Evolutionary conservation across 2,113 vertebrate genomes (phyloP), one percentile per base, ranked within the genome.

Genomic region (Scopus umbretta): DNA sequence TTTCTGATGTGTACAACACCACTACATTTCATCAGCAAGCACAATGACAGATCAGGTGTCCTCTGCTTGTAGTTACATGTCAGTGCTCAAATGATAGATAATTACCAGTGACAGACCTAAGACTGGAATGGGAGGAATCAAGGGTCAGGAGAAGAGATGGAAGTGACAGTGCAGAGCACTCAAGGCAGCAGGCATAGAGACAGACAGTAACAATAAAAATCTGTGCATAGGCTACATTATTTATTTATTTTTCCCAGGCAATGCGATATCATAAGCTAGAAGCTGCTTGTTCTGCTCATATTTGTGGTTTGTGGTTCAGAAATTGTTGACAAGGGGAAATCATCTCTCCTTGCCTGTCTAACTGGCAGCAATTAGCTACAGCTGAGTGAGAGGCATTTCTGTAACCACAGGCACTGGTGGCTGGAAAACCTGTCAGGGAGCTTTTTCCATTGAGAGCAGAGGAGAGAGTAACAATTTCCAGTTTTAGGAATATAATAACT

Each of bases 81-180:
- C 92, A 91, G 49, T 62, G 52, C 73, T 73, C 84, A 72, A 73
- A 94, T 50, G 53, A 90, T 58, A 45, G 49, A 75, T 88, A 94
- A 97, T 96, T 94, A 80, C 34, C 58, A 86, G 42, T 86, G 95
- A 95, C 84, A 96, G 81, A 50, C 40, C 58, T 45, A 66, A 62
- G 58, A 49, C 23, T 76, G 45, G n/a, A 58, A 56, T 3, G 38
- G 53, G 32, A 82, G 18, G 58, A 70, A 82, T 80, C 62, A 90
- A 63, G 62, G 66, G 45, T 63, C 1, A 3, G 55, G 29, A 63
- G 59, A 92, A 58, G 66, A 66, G 52, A 72, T 66, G 67, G 78
- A 87, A 88, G 50, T 88, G 89, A 74, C 89, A 95, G 56, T 11
- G 29, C 21, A 76, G 66, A 68, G 25, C 75, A 73, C 42, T 85